Conservation (phyloP, 1,140 invertebrate genomes). For the Centruroides vittatus region DNA sequence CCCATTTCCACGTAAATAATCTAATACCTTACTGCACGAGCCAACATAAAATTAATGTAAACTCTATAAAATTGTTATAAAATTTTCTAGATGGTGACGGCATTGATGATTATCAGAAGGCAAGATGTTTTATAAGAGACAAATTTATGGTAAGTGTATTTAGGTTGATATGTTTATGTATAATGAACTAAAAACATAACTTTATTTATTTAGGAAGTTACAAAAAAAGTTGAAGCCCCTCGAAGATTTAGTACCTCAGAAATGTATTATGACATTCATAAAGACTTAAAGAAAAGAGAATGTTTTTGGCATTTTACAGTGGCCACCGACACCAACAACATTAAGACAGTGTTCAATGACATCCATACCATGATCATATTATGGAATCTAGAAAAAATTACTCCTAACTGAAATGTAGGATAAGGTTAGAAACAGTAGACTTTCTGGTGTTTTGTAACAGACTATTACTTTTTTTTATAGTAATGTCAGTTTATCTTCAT, state of each 20-base stretch:
- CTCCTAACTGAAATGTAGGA: slow-evolving; percentile 2
- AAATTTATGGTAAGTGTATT: slow-evolving; percentile 39
- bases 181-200: neutral
- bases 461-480: too few relatives aligned
- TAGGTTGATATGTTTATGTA: neutral
- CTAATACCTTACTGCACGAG: too few relatives aligned
- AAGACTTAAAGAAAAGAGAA: slow-evolving; percentile 9
- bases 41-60: too few relatives aligned
- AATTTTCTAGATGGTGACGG: slow-evolving; percentile 25
- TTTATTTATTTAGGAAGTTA: neutral
- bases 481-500: too few relatives aligned
- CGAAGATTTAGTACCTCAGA: neutral
- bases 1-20: too few relatives aligned
- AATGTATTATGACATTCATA: neutral
- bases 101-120: slow-evolving; percentile 44
- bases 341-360: slow-evolving; percentile 50
- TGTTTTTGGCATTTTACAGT: slow-evolving; percentile 52
- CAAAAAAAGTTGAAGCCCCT: neutral
- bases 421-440: too few relatives aligned
- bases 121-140: slow-evolving; percentile 49
- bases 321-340: slow-evolving; percentile 55
- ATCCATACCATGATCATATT: slow-evolving; percentile 52
- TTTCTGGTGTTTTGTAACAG: too few relatives aligned
- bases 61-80: too few relatives aligned
- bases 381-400: slow-evolving; percentile 33